A percentile compares a stretch with the other conserved stretches of the same genome.
Evolutionary conservation across 2,888 invertebrate genomes (phyloP).

Genomic region (Ochropacha duplaris): DNA sequence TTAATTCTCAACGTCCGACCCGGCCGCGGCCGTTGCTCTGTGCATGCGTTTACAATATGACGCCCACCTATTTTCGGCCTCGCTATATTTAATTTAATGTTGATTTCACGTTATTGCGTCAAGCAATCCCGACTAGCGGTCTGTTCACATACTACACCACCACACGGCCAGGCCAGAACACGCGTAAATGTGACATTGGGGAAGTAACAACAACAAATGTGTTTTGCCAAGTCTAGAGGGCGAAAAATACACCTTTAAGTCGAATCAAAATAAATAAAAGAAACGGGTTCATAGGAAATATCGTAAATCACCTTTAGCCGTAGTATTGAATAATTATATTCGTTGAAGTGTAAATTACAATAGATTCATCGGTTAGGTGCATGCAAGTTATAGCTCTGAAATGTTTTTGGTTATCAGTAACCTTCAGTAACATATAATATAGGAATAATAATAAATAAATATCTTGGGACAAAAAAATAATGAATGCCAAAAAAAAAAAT

Average conservation of each 20-base stretch:
- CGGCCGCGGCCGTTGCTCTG: constrained; percentile 68
- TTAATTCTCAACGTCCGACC: constrained; percentile 42
- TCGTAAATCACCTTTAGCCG: too few species aligned
- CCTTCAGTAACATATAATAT: too few species aligned
- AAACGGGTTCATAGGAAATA: constrained; percentile 9
- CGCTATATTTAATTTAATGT: constrained; percentile 60
- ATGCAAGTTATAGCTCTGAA: neutral
- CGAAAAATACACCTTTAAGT: constrained; percentile 22
- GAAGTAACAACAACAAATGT: constrained; percentile 37
- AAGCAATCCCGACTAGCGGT: constrained; percentile 33
- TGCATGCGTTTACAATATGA: constrained; percentile 54
- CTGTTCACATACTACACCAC: neutral
- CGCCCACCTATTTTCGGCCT: constrained; percentile 72
- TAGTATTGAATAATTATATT: too few species aligned
- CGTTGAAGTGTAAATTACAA: neutral
- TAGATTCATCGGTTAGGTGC: neutral
- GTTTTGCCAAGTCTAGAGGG: constrained; percentile 36
- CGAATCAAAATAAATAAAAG: constrained; percentile 11
- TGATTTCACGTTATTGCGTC: constrained; percentile 56
- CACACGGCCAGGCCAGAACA: constrained; percentile 36
- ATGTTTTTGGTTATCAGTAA: neutral
- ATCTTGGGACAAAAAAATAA: too few species aligned
- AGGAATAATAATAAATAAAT: too few species aligned
- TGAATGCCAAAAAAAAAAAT: too few species aligned
- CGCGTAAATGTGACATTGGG: constrained; percentile 48